phyloP scores from a whole-genome alignment of 1,140 invertebrate species.

The Dendroctonus ponderosae region DNA sequence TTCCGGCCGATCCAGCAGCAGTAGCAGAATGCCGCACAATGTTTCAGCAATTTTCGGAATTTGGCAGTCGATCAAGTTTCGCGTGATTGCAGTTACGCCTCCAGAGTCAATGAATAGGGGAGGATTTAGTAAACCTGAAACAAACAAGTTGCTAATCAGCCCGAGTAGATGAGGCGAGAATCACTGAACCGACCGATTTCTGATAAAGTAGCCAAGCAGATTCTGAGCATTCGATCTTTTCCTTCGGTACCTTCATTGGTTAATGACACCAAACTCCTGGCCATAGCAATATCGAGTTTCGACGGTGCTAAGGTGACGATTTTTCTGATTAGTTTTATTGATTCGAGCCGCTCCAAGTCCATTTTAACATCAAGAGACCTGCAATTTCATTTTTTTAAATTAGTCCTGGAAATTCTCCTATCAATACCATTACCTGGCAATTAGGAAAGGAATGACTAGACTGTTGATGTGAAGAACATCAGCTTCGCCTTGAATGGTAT shows the following conservation, averaged over 20 bases:
- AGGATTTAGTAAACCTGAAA: constrained; percentile 77
- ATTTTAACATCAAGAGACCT: constrained; percentile 85
- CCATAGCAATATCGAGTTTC: constrained; percentile 64
- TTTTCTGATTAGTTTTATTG: constrained; percentile 76
- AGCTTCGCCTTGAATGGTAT: constrained; percentile 74
- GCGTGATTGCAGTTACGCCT: constrained; percentile 77
- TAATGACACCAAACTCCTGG: constrained; percentile 75
- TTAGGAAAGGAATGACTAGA: constrained; percentile 77
- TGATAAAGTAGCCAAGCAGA: constrained; percentile 80
- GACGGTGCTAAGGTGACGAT: constrained; percentile 65
- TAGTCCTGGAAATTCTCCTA: neutral
- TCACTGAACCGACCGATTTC: constrained; percentile 67
- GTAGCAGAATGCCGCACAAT: constrained; percentile 81
- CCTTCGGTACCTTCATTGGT: constrained; percentile 77
- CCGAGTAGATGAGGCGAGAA: neutral
- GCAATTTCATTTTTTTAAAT: constrained; percentile 32
- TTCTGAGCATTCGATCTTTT: constrained; percentile 74
- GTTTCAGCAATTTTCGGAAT: constrained; percentile 79
- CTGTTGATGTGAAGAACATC: constrained; percentile 76
- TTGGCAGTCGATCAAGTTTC: constrained; percentile 78
- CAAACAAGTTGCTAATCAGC: neutral
- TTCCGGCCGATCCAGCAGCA: constrained; percentile 82
- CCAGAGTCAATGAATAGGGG: constrained; percentile 77
- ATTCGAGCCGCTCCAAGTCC: constrained; percentile 86
- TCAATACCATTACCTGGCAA: constrained; percentile 61